These are phyloP conservation scores for Pangasianodon hypophthalmus DNA, from an alignment of 2,113 vertebrate genomes.

Conservation along the genomic window DNA sequence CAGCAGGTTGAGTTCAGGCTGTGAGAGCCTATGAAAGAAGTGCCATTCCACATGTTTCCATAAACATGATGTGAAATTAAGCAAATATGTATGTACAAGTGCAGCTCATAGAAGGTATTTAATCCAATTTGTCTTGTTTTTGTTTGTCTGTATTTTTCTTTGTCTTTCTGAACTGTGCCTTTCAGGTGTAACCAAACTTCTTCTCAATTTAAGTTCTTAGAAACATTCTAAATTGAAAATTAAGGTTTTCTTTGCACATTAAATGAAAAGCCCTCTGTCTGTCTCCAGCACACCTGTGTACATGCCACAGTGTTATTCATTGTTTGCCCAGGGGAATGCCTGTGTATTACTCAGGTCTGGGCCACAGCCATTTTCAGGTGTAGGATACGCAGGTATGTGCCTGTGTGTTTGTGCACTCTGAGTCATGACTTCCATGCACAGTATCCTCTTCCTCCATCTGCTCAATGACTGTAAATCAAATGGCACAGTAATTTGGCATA, in stretches of 20 bases:
- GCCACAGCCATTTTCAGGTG: constrained; percentile 53
- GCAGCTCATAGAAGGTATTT: not conserved
- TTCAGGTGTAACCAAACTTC: not conserved
- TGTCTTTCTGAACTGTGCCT: not conserved
- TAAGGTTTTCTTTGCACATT: not conserved
- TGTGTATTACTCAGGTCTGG: constrained; percentile 51
- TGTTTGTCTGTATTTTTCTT: not conserved
- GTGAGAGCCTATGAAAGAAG: not conserved
- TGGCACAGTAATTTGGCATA: constrained; percentile 70
- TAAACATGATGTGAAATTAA: not conserved
- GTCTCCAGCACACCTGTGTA: constrained; percentile 66
- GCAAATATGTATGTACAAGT: not conserved
- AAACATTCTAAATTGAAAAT: constrained; percentile 14
- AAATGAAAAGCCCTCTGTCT: constrained; percentile 22
- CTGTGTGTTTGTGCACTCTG: constrained; percentile 36
- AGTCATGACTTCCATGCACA: constrained; percentile 50
- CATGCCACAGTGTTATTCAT: constrained; percentile 69
- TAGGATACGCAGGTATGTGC: constrained; percentile 49
- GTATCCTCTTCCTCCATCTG: constrained; percentile 54
- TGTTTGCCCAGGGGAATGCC: constrained; percentile 70
- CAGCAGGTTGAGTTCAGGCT: not conserved
- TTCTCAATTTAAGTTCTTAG: not conserved
- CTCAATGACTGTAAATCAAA: constrained; percentile 71
- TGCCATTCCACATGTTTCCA: not conserved
- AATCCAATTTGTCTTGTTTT: not conserved